Evolutionary conservation across 2,113 vertebrate genomes (phyloP), one percentile per base, ranked within the genome.

Genomic region (Bos javanicus): DNA sequence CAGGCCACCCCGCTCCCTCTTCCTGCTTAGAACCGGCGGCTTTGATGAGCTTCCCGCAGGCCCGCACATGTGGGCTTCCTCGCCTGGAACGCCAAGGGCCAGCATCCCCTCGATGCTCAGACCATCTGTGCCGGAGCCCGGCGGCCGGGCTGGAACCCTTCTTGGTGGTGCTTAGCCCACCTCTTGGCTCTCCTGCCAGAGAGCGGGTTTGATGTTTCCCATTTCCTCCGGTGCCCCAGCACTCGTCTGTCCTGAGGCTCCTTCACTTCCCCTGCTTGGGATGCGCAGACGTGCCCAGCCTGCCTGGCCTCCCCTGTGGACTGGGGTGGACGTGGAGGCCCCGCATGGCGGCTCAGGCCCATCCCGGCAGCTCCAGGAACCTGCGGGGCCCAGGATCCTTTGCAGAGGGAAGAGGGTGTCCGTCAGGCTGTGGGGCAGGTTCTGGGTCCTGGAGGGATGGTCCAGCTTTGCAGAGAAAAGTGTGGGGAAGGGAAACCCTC

Each of bases 131-230:
- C 25, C 0, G 1, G 43, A 48, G 76, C 54, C 46, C 0, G 1
- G 10, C 2, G 3, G 80, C 87, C 9, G 10, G 87, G 11, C 91
- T 25, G 23, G 97, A 96, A 82, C 76, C 84, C 67, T 92, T 39
- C 88, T 48, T 36, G 83, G 89, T 62, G 52, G n/a, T 2, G 6
- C 67, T 84, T 74, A 13, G 43, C 86, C 12, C 59, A 7, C 19
- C 86, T 76, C 95, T 82, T 11, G 84, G 76, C 52, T 88, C 90
- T 91, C 87, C 46, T 71, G 96, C 97, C 97, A 95, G 96, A 54
- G 78, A 83, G n/a, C 19, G 15, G 76, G 54, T 78, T 39, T 78
- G 39, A 64, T 67, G 16, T 56, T 88, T 93, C 95, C 96, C 90
- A 43, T 83, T 94, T 95, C 89, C 95, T 91, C 36, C 15, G 36